phyloP scores from a whole-genome alignment of 2,888 invertebrate species.

The Syrista parreyssii region DNA sequence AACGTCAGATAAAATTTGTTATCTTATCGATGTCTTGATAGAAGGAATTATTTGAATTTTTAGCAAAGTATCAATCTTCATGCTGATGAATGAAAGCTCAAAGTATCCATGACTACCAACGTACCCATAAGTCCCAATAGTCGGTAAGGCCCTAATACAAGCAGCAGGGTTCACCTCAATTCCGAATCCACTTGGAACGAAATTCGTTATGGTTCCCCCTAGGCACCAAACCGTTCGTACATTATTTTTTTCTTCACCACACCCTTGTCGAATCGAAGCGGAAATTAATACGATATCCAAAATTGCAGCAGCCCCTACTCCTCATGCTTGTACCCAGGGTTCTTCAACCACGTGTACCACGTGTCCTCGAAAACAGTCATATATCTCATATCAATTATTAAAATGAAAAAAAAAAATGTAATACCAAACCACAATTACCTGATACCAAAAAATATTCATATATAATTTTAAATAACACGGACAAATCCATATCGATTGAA shows the following conservation, averaged over 20 bases:
- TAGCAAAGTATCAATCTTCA: not conserved
- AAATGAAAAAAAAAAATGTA: not conserved
- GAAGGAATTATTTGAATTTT: not conserved
- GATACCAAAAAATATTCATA: not conserved
- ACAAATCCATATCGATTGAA: not conserved
- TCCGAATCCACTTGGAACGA: conserved; percentile 3
- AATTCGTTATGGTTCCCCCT: conserved; percentile 43
- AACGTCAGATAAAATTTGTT: too few relatives aligned
- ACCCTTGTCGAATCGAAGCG: conserved; percentile 52
- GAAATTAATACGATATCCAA: conserved; percentile 51
- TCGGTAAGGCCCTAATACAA: not conserved
- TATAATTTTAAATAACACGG: not conserved
- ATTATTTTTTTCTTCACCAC: conserved; percentile 43
- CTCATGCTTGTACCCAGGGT: not conserved
- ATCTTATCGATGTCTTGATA: too few relatives aligned
- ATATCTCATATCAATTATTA: not conserved
- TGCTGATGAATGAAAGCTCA: not conserved
- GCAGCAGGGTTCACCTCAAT: not conserved
- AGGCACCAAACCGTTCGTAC: conserved; percentile 41
- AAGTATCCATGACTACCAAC: not conserved
- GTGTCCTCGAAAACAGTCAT: not conserved
- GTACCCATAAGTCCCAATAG: not conserved
- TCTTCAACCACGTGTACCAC: not conserved
- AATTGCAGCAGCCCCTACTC: conserved; percentile 12
- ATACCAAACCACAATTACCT: too few relatives aligned